These are phyloP conservation scores for Drosophila persimilis DNA, from an alignment of 1,140 invertebrate species.

Conservation along the genomic window DNA sequence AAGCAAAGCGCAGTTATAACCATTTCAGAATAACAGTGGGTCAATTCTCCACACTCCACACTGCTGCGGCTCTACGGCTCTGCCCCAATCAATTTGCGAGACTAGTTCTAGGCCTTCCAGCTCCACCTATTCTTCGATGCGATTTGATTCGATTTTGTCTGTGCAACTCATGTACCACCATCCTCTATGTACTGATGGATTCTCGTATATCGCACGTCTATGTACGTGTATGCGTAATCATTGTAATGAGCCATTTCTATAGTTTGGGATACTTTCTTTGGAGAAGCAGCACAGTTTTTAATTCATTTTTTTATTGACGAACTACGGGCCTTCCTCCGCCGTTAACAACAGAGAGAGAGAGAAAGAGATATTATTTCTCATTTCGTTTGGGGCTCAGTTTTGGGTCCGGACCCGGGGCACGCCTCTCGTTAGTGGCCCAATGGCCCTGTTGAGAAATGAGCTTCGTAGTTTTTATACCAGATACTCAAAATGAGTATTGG, in stretches of 20 bases:
- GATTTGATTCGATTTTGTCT: slow-evolving; percentile 11
- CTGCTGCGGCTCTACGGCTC: slow-evolving; percentile 9
- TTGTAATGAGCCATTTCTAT: slow-evolving; percentile 72
- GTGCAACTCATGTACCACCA: slow-evolving; percentile 53
- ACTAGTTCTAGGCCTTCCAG: slow-evolving; percentile 48
- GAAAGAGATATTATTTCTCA: slow-evolving; percentile 43
- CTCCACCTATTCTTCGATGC: slow-evolving; percentile 3
- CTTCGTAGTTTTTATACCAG: too few species aligned
- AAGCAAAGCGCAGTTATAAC: slow-evolving; percentile 59
- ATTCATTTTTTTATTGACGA: slow-evolving; percentile 63
- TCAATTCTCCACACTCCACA: slow-evolving; percentile 53
- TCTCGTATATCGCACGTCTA: slow-evolving; percentile 26
- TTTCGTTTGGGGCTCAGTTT: slow-evolving; percentile 18
- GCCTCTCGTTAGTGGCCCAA: slow-evolving; percentile 48
- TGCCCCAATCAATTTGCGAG: slow-evolving; percentile 58
- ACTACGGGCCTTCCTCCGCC: background rate
- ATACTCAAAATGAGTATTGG: too few species aligned
- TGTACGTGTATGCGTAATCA: slow-evolving; percentile 52
- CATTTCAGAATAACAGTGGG: slow-evolving; percentile 62
- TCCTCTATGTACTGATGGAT: slow-evolving; percentile 4
- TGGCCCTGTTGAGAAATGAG: background rate
- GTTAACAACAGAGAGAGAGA: too few species aligned
- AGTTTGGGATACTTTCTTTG: slow-evolving; percentile 57
- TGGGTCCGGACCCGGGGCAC: slow-evolving; percentile 42
- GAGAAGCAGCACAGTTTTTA: slow-evolving; percentile 48